Evolutionary conservation across 2,888 invertebrate species (phyloP), one percentile per base, ranked within the genome.

Genomic region (Xanthia togata): DNA sequence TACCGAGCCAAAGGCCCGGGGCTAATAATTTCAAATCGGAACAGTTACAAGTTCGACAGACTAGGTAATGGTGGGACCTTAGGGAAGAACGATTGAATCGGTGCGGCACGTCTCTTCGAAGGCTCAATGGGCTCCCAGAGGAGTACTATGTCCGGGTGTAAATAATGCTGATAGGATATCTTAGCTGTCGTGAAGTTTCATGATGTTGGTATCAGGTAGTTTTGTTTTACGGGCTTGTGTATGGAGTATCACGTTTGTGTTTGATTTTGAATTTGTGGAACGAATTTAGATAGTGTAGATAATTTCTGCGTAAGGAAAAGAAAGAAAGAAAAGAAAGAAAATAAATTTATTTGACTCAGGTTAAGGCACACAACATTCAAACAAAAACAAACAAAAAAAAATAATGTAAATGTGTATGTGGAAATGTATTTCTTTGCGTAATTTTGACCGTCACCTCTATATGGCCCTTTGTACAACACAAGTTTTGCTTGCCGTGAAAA

Each of bases 11-110:
- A 79, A 83, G 70, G 74, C 87, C 80, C 77, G 84, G 59, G 87
- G 89, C 87, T 90, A 90, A 92, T 92, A 91, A 93, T 93, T 91
- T 91, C 88, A 88, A 92, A 91, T 92, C 87, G 86, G 89, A 88
- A 85, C 90, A 87, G 90, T 90, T 89, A 89, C 81, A 89, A 92
- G 87, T 91, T 91, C 87, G 82, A 84, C 84, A 85, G 89, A 87
- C 89, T 90, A 87, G 87, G 89, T 91, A 92, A 92, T 89, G 89
- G 84, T 79, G 55, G 59, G 82, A 85, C 91, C 89, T 77, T 67
- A 70, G 88, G 89, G 87, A 78, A 72, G 78, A 86, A 65, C 88
- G 89, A 91, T 90, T 89, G 90, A 90, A 91, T 90, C 83, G 79
- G 80, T 84, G 73, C 70, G 77, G 85, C 89, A 85, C 87, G 86